These are phyloP conservation scores for Gymnoscelis rufifasciata DNA, from an alignment of 2,888 invertebrate species.

Conservation along the genomic window DNA sequence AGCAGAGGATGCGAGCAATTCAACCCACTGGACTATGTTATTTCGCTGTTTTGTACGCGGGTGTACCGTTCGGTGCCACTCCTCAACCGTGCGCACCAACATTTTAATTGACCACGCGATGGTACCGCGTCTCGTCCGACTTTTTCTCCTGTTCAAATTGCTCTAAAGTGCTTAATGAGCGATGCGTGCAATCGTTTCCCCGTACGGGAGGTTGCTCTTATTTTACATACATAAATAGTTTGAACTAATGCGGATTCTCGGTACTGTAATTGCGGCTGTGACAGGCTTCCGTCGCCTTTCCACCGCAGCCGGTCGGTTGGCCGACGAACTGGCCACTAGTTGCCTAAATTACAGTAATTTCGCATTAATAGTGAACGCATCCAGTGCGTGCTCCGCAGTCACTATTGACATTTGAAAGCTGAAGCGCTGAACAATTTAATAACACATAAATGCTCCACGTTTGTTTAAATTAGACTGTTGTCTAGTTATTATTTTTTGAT, in stretches of 20 bases:
- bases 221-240: constrained; percentile 79
- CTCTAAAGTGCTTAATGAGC: constrained; percentile 79
- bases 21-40: constrained; percentile 50
- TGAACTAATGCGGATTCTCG: constrained; percentile 77
- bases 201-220: constrained; percentile 73
- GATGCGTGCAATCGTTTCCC: constrained; percentile 79
- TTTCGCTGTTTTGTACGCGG: constrained; percentile 44
- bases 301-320: constrained; percentile 54
- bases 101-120: constrained; percentile 79
- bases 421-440: constrained; percentile 32
- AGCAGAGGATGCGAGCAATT: constrained; percentile 66
- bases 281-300: constrained; percentile 77
- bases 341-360: constrained; percentile 73
- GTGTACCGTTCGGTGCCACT: constrained; percentile 38
- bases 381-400: constrained; percentile 61
- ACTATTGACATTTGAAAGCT: constrained; percentile 59
- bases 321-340: constrained; percentile 44
- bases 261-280: constrained; percentile 76
- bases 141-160: constrained; percentile 76
- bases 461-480: constrained; percentile 17
- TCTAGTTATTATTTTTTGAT: neutral
- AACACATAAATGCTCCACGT: constrained; percentile 27
- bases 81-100: constrained; percentile 62
- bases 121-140: constrained; percentile 65
- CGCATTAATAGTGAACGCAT: constrained; percentile 68